phyloP scores from a whole-genome alignment of 2,888 invertebrate species.

The Alloplasta piceator region DNA sequence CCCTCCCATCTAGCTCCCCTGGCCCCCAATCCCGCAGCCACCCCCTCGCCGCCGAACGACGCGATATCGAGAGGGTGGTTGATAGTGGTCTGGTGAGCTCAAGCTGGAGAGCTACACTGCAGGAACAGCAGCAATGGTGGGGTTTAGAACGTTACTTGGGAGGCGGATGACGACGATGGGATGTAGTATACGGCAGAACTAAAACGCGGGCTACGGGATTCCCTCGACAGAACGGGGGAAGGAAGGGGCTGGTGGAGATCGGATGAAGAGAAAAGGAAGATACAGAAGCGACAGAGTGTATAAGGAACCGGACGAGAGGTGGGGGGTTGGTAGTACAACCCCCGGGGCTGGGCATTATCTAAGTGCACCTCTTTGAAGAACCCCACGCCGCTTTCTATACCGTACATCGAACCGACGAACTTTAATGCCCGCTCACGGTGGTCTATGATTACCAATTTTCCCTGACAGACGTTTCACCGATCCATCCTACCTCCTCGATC shows the following conservation, averaged over 20 bases:
- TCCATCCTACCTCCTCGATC: slow-evolving; percentile 33
- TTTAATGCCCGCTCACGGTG: slow-evolving; percentile 82
- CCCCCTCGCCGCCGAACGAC: not conserved
- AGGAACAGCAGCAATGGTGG: slow-evolving; percentile 11
- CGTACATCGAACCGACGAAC: slow-evolving; percentile 73
- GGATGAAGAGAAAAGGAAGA: slow-evolving; percentile 60
- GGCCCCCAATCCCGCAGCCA: not conserved
- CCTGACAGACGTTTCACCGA: slow-evolving; percentile 79
- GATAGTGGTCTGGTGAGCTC: slow-evolving; percentile 55
- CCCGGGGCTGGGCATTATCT: slow-evolving; percentile 81
- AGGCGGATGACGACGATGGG: slow-evolving; percentile 57
- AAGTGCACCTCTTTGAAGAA: slow-evolving; percentile 83
- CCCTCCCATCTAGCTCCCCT: slow-evolving; percentile 9
- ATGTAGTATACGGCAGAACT: slow-evolving; percentile 35
- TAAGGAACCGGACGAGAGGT: slow-evolving; percentile 53
- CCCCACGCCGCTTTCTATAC: slow-evolving; percentile 72
- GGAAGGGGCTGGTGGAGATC: too few relatives aligned
- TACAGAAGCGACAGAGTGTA: slow-evolving; percentile 53
- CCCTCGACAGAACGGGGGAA: slow-evolving; percentile 42
- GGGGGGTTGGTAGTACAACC: slow-evolving; percentile 65
- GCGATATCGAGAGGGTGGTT: slow-evolving; percentile 56
- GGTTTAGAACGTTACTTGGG: slow-evolving; percentile 37
- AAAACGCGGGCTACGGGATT: slow-evolving; percentile 39
- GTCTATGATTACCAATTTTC: slow-evolving; percentile 84
- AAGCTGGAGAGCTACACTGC: slow-evolving; percentile 42